Percentiles rank a stretch among this genome's conserved stretches.
Evolutionary conservation across 2,113 vertebrate genomes (phyloP).

Genomic region (Girardinichthys multiradiatus): DNA sequence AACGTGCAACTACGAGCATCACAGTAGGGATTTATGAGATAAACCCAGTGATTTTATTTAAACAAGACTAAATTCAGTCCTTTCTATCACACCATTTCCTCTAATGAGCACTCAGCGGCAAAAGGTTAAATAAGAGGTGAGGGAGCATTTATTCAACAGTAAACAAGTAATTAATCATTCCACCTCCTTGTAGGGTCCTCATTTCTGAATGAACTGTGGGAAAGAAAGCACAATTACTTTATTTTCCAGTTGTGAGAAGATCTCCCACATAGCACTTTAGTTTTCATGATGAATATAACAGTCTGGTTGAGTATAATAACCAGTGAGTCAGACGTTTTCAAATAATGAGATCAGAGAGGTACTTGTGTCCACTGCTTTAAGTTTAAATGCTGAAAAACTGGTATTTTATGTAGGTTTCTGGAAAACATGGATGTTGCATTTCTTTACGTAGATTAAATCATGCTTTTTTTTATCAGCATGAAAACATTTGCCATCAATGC

Average conservation of each 20-base stretch:
- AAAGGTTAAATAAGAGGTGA: conserved; percentile 61
- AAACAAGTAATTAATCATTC: conserved; percentile 69
- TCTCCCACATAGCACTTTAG: background rate
- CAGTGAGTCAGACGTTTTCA: background rate
- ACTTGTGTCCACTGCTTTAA: background rate
- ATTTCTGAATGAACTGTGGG: conserved; percentile 26
- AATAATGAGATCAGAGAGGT: background rate
- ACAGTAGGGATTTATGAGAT: background rate
- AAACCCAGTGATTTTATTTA: conserved; percentile 25
- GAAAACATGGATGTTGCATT: too few species aligned
- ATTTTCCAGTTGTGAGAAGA: conserved; percentile 21
- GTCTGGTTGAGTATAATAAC: conserved; percentile 5
- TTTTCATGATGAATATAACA: conserved; percentile 14
- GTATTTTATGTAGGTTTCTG: too few species aligned
- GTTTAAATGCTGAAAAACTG: background rate
- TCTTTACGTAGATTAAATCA: too few species aligned
- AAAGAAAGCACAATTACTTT: conserved; percentile 16
- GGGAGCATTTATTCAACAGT: conserved; percentile 49
- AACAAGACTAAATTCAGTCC: conserved; percentile 31
- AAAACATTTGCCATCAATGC: too few species aligned
- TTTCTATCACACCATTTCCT: conserved; percentile 28
- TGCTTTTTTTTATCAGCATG: too few species aligned
- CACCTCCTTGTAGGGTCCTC: conserved; percentile 30
- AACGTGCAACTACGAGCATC: background rate
- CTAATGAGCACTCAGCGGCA: conserved; percentile 41